Base-by-base conservation (phyloP, 2,113 vertebrate genomes). In the Xiphophorus couchianus region DNA sequence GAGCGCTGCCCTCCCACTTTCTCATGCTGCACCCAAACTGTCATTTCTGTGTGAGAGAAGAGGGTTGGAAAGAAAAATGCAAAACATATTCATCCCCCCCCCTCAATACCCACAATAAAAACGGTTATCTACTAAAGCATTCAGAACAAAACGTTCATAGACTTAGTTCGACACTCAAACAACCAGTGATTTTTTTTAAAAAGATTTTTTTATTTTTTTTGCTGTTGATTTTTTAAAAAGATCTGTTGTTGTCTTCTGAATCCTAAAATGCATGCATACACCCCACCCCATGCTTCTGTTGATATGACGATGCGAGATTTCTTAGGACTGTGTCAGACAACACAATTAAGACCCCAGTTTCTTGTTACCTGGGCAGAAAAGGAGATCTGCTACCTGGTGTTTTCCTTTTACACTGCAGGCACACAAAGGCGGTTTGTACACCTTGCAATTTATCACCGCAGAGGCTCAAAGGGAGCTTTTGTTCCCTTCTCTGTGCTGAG, bases 391-490 rank as follows among this genome's bases (percentile, higher is more conserved):
- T 60, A 42, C 13, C 51, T 31, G 69, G 76, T 39, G 58, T 75
- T 19, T 71, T 51, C 67, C 69, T 64, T 66, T 80, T 67, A 73
- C 74, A 78, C 64, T 35, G 62, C 27, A 69, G 64, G 30, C 87
- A 78, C 11, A 77, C 77, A 88, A 35, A 89, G 66, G 69, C 22
- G 27, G 69, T 76, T 72, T 80, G 64, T 80, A 83, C 81, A 89
- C 86, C 80, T 90, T 77, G 72, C 67, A 86, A 81, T 90, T 84
- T 74, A 81, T 85, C 82, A 62, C 76, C 69, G 60, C 79, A 69
- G 63, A 71, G 78, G 70, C 78, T 92, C 69, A 91, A 87, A 86
- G 84, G 48, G 5, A 58, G 71, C 48, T 80, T 88, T 88, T 91
- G 88, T 90, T 75, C 79, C 42, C 33, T 54, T 62, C 62, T 82